phyloP scores from a whole-genome alignment of 2,797 vertebrate genomes.

The Heliangelus exortis region DNA sequence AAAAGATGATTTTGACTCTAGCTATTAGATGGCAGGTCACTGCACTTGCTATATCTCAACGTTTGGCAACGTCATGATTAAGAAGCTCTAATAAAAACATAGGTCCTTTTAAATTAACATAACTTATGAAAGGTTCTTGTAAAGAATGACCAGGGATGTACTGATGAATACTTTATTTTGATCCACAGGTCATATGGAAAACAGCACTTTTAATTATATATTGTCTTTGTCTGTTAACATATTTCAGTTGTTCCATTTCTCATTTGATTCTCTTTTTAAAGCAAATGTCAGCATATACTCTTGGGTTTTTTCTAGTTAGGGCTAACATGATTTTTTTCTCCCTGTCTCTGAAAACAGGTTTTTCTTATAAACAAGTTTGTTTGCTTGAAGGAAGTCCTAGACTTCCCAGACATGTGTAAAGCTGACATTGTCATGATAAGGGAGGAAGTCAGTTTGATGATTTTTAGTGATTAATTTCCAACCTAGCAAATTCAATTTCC shows the following conservation, averaged over 20 bases:
- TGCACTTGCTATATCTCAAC: not conserved
- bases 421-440: not conserved
- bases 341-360: not conserved
- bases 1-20: not conserved
- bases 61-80: not conserved
- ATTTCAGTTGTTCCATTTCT: slow-evolving; percentile 32
- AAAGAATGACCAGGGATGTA: not conserved
- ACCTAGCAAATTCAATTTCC: not conserved
- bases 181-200: not conserved
- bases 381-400: slow-evolving; percentile 21
- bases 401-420: not conserved
- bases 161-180: not conserved
- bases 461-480: slow-evolving; percentile 17
- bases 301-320: not conserved
- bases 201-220: not conserved
- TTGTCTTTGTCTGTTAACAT: not conserved
- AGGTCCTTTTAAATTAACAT: not conserved
- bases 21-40: not conserved
- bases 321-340: not conserved
- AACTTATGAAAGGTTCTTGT: not conserved
- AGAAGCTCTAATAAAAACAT: not conserved
- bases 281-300: slow-evolving; percentile 19
- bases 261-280: slow-evolving; percentile 29
- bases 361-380: not conserved
- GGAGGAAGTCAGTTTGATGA: not conserved